Percentiles rank a stretch among this genome's conserved stretches.
phyloP scores from a whole-genome alignment of 2,888 invertebrate species.

The Oxytorus armatus region DNA sequence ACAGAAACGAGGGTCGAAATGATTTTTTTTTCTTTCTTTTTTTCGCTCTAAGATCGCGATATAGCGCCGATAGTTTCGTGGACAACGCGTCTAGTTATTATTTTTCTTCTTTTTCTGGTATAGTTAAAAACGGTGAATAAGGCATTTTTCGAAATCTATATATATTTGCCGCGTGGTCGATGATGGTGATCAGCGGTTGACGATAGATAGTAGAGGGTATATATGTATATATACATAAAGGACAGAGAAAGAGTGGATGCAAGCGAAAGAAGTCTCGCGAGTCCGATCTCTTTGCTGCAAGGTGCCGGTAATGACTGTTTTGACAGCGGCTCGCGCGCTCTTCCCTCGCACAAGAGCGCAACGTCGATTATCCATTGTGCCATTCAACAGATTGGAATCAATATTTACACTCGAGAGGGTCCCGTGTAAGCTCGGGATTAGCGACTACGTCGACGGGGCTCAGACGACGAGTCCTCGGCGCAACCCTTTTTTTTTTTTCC shows the following conservation, averaged over 20 bases:
- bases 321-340: constrained; percentile 78
- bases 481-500: constrained; percentile 77
- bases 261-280: constrained; percentile 35
- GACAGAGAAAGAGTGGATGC: constrained; percentile 31
- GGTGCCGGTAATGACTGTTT: constrained; percentile 79
- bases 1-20: constrained; percentile 2
- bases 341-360: constrained; percentile 63
- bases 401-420: constrained; percentile 80
- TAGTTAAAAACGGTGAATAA: constrained; percentile 59
- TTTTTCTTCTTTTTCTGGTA: neutral
- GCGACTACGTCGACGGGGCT: constrained; percentile 70
- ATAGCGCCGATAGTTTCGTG: neutral
- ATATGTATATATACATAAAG: constrained; percentile 8
- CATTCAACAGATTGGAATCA: constrained; percentile 80
- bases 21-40: constrained; percentile 22
- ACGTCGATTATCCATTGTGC: constrained; percentile 75
- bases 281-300: constrained; percentile 53
- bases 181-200: constrained; percentile 36
- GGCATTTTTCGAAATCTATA: constrained; percentile 37
- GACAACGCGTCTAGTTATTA: constrained; percentile 11
- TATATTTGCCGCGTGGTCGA: constrained; percentile 1
- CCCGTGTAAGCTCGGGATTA: constrained; percentile 80
- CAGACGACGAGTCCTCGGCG: constrained; percentile 63
- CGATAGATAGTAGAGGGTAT: constrained; percentile 32
- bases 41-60: constrained; percentile 30